Base-by-base conservation (phyloP, 2,113 vertebrate genomes). In the Vulpes lagopus region DNA sequence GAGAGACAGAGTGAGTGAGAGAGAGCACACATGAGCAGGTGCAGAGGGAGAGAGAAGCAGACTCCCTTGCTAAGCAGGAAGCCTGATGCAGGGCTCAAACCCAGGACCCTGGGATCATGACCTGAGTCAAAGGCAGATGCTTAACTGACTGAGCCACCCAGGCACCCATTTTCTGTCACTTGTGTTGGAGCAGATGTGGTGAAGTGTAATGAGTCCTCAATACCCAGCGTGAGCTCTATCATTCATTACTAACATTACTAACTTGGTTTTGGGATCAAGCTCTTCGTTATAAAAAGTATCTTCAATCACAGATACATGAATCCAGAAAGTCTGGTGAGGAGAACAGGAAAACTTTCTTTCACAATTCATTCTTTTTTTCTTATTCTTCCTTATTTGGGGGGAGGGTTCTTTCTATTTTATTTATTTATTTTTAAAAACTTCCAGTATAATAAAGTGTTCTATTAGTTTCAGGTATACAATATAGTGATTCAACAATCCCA, bases 181-280 rank as follows among this genome's bases (percentile, higher is more conserved):
- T 83, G 43, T 80, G 64, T 89, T 88, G n/a, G 11, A 96, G 51
- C 27, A 83, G 20, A 16, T 60, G 25, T 83, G 62, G 35, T 76
- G 55, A 85, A 83, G 60, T 64, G 16, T 38, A 74, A 30, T 90
- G 25, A 55, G 67, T 91, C 22, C 57, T 94, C 43, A n/a, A n/a
- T 43, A 71, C 83, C 19, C 3, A 53, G 9, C 27, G 2, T 82
- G 22, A 53, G 35, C 12, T 83, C 57, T 49, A 51, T 53, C 43
- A 73, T 49, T 95, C 78, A 78, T 83, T 76, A 93, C n/a, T 74
- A 79, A 60, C 23, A 78, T 83, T 76, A 93, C n/a, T 74, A 79
- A 60, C 27, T 84, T 71, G 2, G 73, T 69, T 97, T 97, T 53
- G 82, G 89, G 6, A 78, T 79, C 1, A 5, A 64, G 17, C 73